Conservation (phyloP, 2,888 invertebrate species). For the Azorinus chamasolen region DNA sequence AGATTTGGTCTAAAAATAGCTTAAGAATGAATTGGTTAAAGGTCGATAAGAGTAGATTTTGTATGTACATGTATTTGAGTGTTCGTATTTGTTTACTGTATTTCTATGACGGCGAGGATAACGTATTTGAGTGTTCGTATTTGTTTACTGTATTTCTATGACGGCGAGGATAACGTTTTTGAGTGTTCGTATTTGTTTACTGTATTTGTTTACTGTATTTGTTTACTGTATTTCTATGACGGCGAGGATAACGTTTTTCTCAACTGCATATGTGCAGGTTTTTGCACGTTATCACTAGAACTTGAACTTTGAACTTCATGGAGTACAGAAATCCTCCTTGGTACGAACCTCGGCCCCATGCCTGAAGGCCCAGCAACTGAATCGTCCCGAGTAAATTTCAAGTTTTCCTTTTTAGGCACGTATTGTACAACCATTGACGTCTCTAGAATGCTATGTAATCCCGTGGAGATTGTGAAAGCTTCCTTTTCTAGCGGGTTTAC, state of each 20-base stretch:
- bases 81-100: too few relatives aligned
- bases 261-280: conserved; percentile 12
- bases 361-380: conserved; percentile 35
- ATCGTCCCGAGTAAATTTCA: neutral
- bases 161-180: too few relatives aligned
- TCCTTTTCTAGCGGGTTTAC: conserved; percentile 48
- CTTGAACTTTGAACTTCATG: conserved; percentile 47
- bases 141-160: too few relatives aligned
- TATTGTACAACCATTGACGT: conserved; percentile 57
- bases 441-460: conserved; percentile 67
- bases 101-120: too few relatives aligned
- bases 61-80: too few relatives aligned
- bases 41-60: too few relatives aligned
- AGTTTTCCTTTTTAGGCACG: conserved; percentile 3
- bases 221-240: too few relatives aligned
- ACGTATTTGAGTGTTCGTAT: too few relatives aligned
- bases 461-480: conserved; percentile 69
- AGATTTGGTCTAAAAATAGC: too few relatives aligned
- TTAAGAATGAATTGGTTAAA: too few relatives aligned
- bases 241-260: conserved; percentile 43
- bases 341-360: conserved; percentile 7
- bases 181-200: too few relatives aligned
- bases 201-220: too few relatives aligned
- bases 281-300: conserved; percentile 26
- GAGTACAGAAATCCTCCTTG: conserved; percentile 39